Percentiles rank a stretch among this genome's conserved stretches.
Conservation (phyloP, 2,888 invertebrate species). For the Brenthis hecate region DNA sequence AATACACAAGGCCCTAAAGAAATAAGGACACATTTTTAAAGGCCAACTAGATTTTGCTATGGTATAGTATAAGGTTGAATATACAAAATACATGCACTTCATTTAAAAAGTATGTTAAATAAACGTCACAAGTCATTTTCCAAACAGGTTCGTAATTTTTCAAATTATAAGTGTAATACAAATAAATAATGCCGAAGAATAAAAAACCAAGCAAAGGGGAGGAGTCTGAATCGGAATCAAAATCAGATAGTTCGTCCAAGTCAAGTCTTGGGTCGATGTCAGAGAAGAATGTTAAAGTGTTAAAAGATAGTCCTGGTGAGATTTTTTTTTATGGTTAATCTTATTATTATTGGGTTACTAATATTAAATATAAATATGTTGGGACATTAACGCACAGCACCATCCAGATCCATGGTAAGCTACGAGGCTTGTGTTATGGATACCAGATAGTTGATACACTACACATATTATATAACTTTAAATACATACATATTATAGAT, state of each 20-base stretch:
- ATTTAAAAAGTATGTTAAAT: conserved; percentile 2
- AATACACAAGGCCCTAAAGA: too few species aligned
- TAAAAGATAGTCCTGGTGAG: conserved; percentile 42
- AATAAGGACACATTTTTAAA: too few species aligned
- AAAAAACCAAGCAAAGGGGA: conserved; percentile 19
- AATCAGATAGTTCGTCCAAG: conserved; percentile 44
- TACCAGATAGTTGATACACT: too few species aligned
- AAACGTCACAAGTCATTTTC: background rate
- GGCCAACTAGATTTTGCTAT: too few species aligned
- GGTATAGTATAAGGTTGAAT: too few species aligned
- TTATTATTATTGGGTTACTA: background rate
- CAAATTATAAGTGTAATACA: conserved; percentile 20
- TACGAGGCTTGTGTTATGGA: too few species aligned
- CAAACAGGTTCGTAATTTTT: background rate
- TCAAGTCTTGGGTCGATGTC: conserved; percentile 46
- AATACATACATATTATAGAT: too few species aligned
- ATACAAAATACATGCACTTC: too few species aligned
- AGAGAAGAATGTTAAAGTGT: conserved; percentile 54
- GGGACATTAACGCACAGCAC: too few species aligned
- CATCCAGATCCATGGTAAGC: too few species aligned
- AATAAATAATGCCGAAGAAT: conserved; percentile 32
- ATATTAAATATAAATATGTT: too few species aligned
- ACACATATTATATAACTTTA: too few species aligned
- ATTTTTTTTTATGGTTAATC: background rate
- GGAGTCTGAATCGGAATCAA: conserved; percentile 31